Percentiles rank a stretch among this genome's conserved stretches.
Evolutionary conservation across 2,797 vertebrate species (phyloP).

Genomic region (Anguilla anguilla): DNA sequence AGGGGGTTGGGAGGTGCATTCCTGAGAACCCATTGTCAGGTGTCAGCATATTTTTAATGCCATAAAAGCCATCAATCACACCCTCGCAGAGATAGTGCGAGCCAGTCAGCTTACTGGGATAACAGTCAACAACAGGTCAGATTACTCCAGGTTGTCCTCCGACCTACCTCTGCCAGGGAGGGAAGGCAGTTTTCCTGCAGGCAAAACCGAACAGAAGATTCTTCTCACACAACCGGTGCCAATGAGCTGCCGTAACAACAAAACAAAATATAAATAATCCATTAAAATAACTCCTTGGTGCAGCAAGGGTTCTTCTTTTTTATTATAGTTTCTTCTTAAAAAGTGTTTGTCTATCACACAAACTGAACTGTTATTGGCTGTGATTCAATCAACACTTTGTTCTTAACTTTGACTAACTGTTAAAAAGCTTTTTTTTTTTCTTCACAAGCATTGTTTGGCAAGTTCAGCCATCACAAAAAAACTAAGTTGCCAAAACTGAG

Average conservation of each 20-base stretch:
- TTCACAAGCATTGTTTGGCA: not conserved
- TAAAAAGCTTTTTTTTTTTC: not conserved
- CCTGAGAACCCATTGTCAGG: constrained; percentile 63
- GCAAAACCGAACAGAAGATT: not conserved
- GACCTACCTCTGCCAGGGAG: constrained; percentile 4
- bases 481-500: constrained; percentile 2
- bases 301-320: not conserved
- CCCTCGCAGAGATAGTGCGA: constrained; percentile 32
- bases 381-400: constrained; percentile 9
- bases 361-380: not conserved
- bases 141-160: constrained; percentile 17
- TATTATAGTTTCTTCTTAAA: not conserved
- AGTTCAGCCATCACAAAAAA: not conserved
- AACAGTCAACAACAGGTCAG: constrained; percentile 42
- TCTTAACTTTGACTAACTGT: not conserved
- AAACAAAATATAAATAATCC: not conserved
- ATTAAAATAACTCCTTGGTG: not conserved
- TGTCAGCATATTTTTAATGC: constrained; percentile 69
- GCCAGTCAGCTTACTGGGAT: constrained; percentile 69
- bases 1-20: not conserved
- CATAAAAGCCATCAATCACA: constrained; percentile 74
- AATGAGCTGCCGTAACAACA: not conserved
- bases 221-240: not conserved
- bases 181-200: not conserved
- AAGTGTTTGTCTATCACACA: constrained; percentile 1